Evolutionary conservation across 2,797 vertebrate genomes (phyloP).

Genomic region (Urosaurus nigricauda): DNA sequence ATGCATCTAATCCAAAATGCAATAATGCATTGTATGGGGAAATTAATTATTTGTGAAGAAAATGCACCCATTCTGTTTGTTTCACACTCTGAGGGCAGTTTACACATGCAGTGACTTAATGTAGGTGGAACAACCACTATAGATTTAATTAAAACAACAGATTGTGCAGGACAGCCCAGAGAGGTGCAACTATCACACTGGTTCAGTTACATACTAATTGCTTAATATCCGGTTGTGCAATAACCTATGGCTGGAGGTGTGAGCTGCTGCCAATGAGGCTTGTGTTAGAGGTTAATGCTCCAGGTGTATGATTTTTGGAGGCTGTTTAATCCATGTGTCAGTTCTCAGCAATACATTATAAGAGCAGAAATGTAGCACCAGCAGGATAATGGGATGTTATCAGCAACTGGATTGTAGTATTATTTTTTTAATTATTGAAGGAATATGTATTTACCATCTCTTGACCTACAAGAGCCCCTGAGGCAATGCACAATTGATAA

Average conservation of each 20-base stretch:
- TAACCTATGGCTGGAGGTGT: neutral
- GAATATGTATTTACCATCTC: too few relatives aligned
- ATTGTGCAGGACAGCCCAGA: neutral
- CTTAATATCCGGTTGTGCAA: neutral
- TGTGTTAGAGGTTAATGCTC: neutral
- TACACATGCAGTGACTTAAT: neutral
- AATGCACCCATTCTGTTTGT: neutral
- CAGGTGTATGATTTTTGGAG: neutral
- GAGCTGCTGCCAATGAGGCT: neutral
- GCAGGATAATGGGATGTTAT: neutral
- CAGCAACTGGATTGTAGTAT: neutral
- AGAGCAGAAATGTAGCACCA: neutral
- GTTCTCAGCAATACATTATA: neutral
- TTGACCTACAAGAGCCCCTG: too few relatives aligned
- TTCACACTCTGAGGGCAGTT: neutral
- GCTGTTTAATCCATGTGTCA: neutral
- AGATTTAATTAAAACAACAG: neutral
- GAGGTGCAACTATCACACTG: neutral
- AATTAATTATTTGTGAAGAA: neutral
- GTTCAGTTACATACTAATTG: neutral
- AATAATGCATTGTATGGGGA: neutral
- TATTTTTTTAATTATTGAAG: too few relatives aligned
- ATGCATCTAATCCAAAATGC: neutral
- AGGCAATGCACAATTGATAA: too few relatives aligned
- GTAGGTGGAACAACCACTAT: neutral